Base-by-base conservation (phyloP, 2,113 vertebrate species). In the Acanthisitta chloris region DNA sequence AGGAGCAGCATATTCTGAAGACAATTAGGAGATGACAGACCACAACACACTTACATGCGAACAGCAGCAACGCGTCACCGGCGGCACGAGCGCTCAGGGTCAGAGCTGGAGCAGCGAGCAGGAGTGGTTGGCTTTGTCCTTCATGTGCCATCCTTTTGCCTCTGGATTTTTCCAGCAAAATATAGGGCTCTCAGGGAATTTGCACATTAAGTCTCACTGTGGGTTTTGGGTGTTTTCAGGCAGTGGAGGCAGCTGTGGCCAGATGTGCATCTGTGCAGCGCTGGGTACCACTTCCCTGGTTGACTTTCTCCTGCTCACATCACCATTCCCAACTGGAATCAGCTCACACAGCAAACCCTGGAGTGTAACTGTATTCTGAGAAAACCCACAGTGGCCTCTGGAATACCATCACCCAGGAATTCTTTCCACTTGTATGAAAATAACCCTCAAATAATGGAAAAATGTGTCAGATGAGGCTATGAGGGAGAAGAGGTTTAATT, bases 371-470 rank as follows among this genome's bases (percentile, higher is more conserved):
- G 9, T 17, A 13, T 23, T 70, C 90, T 2, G 10, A 93, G 85
- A 55, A 64, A 81, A 86, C 71, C 6, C 80, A 83, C 62, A 92
- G 64, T 5, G 43, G 34, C 46, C 81, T 28, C 54, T 71, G 48
- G 17, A 48, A 55, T 24, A 20, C 48, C 73, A 85, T 1, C 0
- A 0, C 84, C 70, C 10, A 0, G 81, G 90, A 93, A 96, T 95
- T 91, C 81, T 92, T 97, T 94, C 96, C 96, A 88, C n/a, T 93
- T 34, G 48, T 26, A 89, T 26, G 57, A 89, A 95, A 91, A 93
- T 48, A 82, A 14, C 87, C 61, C 87, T 78, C 67, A 58, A 90
- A 94, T 77, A 55, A 52, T 4, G 78, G 73, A 81, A 92, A 93
- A 94, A 87, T 48, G 48, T 72, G 90, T 59, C 90, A 85, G 90